These are phyloP conservation scores for Pollenia griseotomentosa DNA, from an alignment of 2,888 invertebrate species.

Conservation along the genomic window DNA sequence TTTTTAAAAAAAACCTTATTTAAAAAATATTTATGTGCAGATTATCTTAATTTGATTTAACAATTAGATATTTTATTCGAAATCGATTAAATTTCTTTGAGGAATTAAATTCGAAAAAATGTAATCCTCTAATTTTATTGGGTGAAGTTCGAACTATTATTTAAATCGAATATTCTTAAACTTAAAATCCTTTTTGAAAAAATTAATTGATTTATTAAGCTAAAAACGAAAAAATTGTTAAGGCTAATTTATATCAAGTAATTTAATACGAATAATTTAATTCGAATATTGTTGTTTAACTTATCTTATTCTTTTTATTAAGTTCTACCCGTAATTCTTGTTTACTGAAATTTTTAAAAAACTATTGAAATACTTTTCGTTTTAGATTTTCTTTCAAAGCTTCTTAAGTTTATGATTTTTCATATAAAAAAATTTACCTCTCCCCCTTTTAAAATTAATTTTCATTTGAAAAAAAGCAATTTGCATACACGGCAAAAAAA, in stretches of 20 bases:
- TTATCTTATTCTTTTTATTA: too few relatives aligned
- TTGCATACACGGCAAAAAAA: not conserved
- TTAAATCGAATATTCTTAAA: not conserved
- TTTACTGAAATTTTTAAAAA: not conserved
- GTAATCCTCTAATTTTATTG: too few relatives aligned
- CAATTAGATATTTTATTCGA: too few relatives aligned
- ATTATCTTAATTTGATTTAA: too few relatives aligned
- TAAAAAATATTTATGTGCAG: too few relatives aligned
- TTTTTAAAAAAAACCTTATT: too few relatives aligned
- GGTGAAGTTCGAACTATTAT: not conserved
- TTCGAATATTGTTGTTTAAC: not conserved
- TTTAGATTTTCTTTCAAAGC: not conserved
- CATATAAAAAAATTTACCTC: not conserved
- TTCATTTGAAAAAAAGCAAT: not conserved
- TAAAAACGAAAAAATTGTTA: not conserved
- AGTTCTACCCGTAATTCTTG: too few relatives aligned
- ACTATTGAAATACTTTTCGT: not conserved
- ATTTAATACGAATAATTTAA: conserved; percentile 3
- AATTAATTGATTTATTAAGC: too few relatives aligned
- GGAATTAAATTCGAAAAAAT: too few relatives aligned
- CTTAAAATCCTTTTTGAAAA: not conserved
- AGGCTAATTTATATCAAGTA: not conserved
- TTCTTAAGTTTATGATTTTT: not conserved
- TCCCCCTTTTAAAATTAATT: not conserved
- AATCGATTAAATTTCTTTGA: too few relatives aligned